phyloP scores from a whole-genome alignment of 2,888 invertebrate species.

The Ypsolopha sequella region DNA sequence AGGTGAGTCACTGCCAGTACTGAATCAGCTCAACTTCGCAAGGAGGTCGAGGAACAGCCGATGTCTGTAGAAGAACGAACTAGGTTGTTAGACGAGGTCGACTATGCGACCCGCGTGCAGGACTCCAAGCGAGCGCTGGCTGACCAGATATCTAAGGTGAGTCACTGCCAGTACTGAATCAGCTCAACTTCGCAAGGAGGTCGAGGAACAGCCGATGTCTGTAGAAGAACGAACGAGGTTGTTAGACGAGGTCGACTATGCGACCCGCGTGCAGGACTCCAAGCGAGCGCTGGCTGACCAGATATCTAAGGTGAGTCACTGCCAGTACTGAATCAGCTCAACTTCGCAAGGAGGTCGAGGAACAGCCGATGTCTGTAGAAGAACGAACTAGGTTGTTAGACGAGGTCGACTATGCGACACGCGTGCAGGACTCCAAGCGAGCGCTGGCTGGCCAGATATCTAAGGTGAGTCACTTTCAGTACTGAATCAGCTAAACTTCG shows the following conservation, averaged over 20 bases:
- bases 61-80: conserved; percentile 43
- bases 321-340: conserved; percentile 29
- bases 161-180: conserved; percentile 23
- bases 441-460: conserved; percentile 39
- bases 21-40: conserved; percentile 27
- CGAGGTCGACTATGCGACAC: conserved; percentile 41
- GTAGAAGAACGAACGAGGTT: conserved; percentile 34
- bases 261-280: conserved; percentile 41
- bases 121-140: conserved; percentile 46
- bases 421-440: conserved; percentile 46
- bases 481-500: conserved; percentile 29
- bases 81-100: conserved; percentile 22
- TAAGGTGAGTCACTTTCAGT: conserved; percentile 32
- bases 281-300: conserved; percentile 41
- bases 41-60: conserved; percentile 32
- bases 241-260: conserved; percentile 37
- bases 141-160: conserved; percentile 43
- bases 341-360: conserved; percentile 29
- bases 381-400: conserved; percentile 28
- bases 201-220: conserved; percentile 35
- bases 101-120: conserved; percentile 40
- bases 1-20: conserved; percentile 32
- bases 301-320: conserved; percentile 33
- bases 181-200: conserved; percentile 26
- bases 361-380: conserved; percentile 32